Percentiles rank a stretch among this genome's conserved stretches.
phyloP scores from a whole-genome alignment of 1,140 invertebrate genomes.

The Pachyrhynchus sulphureomaculatus region DNA sequence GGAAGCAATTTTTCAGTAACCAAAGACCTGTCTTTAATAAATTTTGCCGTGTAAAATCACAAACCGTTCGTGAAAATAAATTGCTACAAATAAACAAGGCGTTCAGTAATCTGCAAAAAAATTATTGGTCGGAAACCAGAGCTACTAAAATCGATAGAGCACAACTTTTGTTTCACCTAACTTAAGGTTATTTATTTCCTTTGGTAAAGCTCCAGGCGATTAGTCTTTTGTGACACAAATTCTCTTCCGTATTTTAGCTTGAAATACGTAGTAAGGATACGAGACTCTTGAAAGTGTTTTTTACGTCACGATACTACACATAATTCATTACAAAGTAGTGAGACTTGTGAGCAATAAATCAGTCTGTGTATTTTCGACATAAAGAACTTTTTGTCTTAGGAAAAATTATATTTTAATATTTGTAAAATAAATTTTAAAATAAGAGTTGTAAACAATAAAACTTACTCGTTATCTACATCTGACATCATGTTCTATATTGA shows the following conservation, averaged over 20 bases:
- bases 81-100: conserved; percentile 28
- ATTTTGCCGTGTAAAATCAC: conserved; percentile 21
- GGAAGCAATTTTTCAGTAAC: conserved; percentile 22
- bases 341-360: no score
- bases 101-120: conserved; percentile 28
- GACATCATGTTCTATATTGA: no score
- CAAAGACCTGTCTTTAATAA: conserved; percentile 20
- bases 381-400: no score
- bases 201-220: conserved; percentile 25
- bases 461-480: no score
- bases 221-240: conserved; percentile 29
- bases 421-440: no score
- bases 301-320: no score
- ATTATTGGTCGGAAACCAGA: conserved; percentile 28
- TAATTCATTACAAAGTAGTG: no score
- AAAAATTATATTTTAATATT: no score
- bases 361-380: no score
- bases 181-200: conserved; percentile 28
- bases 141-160: conserved; percentile 22
- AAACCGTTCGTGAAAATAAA: conserved; percentile 28
- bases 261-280: not conserved
- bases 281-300: not conserved
- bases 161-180: conserved; percentile 24
- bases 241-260: not conserved
- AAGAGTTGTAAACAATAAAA: no score